Conservation (phyloP, 2,888 invertebrate species). For the Sclerodermus sp. region DNA sequence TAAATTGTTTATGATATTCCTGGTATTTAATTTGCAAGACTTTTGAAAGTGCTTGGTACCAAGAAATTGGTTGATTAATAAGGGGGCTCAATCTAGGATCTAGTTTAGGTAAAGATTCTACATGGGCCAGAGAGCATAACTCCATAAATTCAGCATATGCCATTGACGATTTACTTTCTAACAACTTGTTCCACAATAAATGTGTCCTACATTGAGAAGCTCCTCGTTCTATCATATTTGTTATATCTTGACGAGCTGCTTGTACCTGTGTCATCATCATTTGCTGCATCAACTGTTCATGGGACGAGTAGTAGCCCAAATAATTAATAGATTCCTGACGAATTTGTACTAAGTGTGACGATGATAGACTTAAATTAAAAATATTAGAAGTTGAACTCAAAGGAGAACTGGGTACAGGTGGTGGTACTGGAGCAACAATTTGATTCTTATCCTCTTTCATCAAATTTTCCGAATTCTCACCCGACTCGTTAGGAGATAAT, state of each 20-base stretch:
- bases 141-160: constrained; percentile 68
- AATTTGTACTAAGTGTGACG: constrained; percentile 48
- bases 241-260: constrained; percentile 62
- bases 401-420: constrained; percentile 52
- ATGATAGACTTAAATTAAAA: constrained; percentile 15
- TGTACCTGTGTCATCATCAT: constrained; percentile 64
- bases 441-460: constrained; percentile 17
- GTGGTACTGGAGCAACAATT: constrained; percentile 47
- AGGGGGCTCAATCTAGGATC: constrained; percentile 65
- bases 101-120: constrained; percentile 63
- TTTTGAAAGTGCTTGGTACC: constrained; percentile 69
- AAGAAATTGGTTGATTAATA: constrained; percentile 65
- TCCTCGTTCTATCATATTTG: constrained; percentile 66
- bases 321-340: constrained; percentile 70
- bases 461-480: constrained; percentile 18
- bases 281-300: constrained; percentile 69
- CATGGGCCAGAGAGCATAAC: constrained; percentile 64
- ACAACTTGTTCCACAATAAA: constrained; percentile 70
- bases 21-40: constrained; percentile 64
- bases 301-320: constrained; percentile 70
- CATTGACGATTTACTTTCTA: constrained; percentile 60
- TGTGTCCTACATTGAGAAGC: constrained; percentile 71
- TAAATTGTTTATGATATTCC: constrained; percentile 64
- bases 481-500: constrained; percentile 6
- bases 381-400: constrained; percentile 37